phyloP scores from a whole-genome alignment of 1,140 invertebrate species.

The Trachymyrmex cornetzi region DNA sequence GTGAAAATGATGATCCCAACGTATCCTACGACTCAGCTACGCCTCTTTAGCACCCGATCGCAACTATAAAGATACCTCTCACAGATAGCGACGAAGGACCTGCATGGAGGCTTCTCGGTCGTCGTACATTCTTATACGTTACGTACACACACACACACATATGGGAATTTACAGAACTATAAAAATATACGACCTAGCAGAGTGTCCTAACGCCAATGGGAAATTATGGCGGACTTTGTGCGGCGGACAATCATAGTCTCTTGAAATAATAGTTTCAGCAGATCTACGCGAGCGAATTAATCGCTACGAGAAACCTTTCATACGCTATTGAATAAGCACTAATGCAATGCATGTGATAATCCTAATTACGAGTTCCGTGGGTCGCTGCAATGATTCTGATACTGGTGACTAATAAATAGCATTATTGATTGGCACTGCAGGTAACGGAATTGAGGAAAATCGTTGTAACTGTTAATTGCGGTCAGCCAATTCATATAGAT shows the following conservation, averaged over 20 bases:
- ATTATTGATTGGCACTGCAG: slow-evolving; percentile 9
- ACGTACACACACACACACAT: background rate
- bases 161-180: slow-evolving; percentile 58
- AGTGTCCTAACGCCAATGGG: slow-evolving; percentile 44
- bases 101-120: slow-evolving; percentile 36
- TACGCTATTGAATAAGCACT: background rate
- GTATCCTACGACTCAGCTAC: slow-evolving; percentile 11
- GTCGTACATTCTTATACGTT: slow-evolving; percentile 40
- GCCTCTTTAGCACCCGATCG: slow-evolving; percentile 60
- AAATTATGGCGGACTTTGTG: slow-evolving; percentile 48
- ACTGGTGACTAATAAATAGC: background rate
- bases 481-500: background rate
- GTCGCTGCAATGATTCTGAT: background rate
- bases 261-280: slow-evolving; percentile 36
- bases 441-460: slow-evolving; percentile 13
- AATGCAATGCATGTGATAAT: background rate
- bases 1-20: slow-evolving; percentile 36
- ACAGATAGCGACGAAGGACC: slow-evolving; percentile 42
- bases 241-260: slow-evolving; percentile 38
- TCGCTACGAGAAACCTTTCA: background rate
- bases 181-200: slow-evolving; percentile 60
- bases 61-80: slow-evolving; percentile 48
- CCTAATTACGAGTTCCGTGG: background rate
- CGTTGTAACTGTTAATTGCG: background rate
- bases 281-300: background rate